Conservation (phyloP, 1,140 invertebrate genomes). For the Cydia amplana region DNA sequence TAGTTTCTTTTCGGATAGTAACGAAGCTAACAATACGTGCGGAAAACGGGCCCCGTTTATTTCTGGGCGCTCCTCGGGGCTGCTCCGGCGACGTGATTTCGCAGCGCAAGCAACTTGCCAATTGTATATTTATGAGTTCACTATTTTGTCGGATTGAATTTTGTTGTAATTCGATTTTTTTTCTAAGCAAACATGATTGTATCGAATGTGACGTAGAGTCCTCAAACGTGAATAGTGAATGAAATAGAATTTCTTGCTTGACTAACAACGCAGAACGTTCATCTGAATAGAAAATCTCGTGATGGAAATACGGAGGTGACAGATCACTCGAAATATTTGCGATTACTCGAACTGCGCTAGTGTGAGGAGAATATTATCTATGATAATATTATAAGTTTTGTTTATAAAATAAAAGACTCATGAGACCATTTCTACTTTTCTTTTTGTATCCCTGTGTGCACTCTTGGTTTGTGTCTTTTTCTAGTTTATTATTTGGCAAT, state of each 20-base stretch:
- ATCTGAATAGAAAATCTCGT: slow-evolving; percentile 29
- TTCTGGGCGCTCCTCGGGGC: slow-evolving; percentile 60
- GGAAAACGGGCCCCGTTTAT: slow-evolving; percentile 63
- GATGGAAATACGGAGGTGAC: slow-evolving; percentile 20
- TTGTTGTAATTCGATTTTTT: slow-evolving; percentile 56
- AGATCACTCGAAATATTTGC: slow-evolving; percentile 22
- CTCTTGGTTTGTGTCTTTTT: too few species aligned
- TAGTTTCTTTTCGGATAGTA: slow-evolving; percentile 67
- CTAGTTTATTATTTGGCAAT: too few species aligned
- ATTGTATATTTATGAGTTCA: slow-evolving; percentile 78
- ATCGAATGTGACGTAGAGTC: slow-evolving; percentile 23
- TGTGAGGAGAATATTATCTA: background rate
- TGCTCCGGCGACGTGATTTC: slow-evolving; percentile 66
- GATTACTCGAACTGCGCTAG: background rate
- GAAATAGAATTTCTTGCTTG: slow-evolving; percentile 37
- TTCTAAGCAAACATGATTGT: slow-evolving; percentile 29
- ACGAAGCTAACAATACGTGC: slow-evolving; percentile 74
- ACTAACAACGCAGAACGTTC: slow-evolving; percentile 10
- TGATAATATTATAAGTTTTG: background rate
- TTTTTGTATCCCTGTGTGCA: too few species aligned
- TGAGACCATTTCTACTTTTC: too few species aligned
- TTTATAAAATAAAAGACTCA: background rate
- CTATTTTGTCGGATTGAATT: slow-evolving; percentile 64
- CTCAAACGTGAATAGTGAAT: slow-evolving; percentile 27
- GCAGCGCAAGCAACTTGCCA: slow-evolving; percentile 67